A percentile compares a stretch with the other conserved stretches of the same genome.
Conservation (phyloP, 2,888 invertebrate species). For the Pachycephus smyrnensis region DNA sequence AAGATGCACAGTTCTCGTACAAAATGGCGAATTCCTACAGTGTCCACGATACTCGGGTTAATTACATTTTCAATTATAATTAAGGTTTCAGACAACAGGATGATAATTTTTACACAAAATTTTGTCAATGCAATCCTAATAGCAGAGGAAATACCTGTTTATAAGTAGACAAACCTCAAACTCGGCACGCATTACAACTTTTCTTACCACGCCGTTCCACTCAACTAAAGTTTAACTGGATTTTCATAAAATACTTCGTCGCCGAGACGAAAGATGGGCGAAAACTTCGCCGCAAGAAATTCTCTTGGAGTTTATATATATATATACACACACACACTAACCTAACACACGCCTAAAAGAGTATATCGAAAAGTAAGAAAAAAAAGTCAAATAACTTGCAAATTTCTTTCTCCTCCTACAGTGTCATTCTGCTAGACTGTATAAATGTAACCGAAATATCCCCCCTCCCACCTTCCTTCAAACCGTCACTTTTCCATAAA, state of each 20-base stretch:
- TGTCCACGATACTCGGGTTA: neutral
- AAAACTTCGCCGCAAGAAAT: neutral
- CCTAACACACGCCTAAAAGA: neutral
- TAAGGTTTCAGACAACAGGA: neutral
- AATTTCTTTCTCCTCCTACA: neutral
- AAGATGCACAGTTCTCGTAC: no score
- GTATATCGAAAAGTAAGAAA: neutral
- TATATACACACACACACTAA: no score
- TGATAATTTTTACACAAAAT: neutral
- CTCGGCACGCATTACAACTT: neutral
- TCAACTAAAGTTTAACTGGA: constrained; percentile 8
- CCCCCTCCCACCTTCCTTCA: neutral
- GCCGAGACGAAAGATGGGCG: neutral
- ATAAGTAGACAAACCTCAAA: neutral
- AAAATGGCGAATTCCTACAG: no score
- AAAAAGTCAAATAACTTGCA: neutral
- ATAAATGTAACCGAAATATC: neutral
- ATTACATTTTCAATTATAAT: neutral
- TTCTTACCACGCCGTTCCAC: neutral
- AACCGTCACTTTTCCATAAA: neutral
- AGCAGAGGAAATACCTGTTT: neutral
- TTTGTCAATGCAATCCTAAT: neutral
- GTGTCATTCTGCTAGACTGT: neutral
- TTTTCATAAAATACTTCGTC: neutral
- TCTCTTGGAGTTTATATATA: neutral